These are phyloP conservation scores for Chelmon rostratus DNA, from an alignment of 2,797 vertebrate genomes.

Conservation along the genomic window DNA sequence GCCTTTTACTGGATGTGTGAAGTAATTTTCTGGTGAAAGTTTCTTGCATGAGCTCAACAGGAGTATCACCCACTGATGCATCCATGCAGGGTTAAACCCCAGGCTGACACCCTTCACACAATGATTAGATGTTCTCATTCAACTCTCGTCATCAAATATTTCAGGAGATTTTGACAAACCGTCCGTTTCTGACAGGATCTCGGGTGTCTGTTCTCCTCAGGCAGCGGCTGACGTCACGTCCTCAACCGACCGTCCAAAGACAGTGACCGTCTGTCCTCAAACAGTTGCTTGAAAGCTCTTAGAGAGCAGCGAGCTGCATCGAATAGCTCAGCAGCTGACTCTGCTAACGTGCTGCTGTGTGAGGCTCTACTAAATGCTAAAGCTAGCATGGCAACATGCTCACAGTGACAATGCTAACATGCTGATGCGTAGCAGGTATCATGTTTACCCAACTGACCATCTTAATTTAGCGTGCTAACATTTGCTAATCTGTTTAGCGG, in stretches of 20 bases:
- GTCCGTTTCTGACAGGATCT: neutral
- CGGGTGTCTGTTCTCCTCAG: neutral
- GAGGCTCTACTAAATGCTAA: conserved; percentile 33
- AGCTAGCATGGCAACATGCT: conserved; percentile 6
- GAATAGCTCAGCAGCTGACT: too few relatives aligned
- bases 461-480: too few relatives aligned
- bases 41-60: too few relatives aligned
- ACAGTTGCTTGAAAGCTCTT: conserved; percentile 39
- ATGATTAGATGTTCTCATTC: neutral
- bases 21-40: too few relatives aligned
- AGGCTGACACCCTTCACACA: too few relatives aligned
- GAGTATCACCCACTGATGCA: neutral
- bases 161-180: neutral
- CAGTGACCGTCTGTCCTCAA: conserved; percentile 44
- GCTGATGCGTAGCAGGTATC: neutral
- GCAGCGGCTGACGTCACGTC: conserved; percentile 29
- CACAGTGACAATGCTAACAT: neutral
- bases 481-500: too few relatives aligned
- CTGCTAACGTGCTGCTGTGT: too few relatives aligned
- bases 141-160: conserved; percentile 3
- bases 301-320: conserved; percentile 22
- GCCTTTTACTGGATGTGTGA: too few relatives aligned
- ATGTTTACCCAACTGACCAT: too few relatives aligned
- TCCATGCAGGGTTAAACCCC: neutral
- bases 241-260: conserved; percentile 31